Evolutionary conservation across 2,113 vertebrate genomes (phyloP).

Genomic region (Acanthisitta chloris): DNA sequence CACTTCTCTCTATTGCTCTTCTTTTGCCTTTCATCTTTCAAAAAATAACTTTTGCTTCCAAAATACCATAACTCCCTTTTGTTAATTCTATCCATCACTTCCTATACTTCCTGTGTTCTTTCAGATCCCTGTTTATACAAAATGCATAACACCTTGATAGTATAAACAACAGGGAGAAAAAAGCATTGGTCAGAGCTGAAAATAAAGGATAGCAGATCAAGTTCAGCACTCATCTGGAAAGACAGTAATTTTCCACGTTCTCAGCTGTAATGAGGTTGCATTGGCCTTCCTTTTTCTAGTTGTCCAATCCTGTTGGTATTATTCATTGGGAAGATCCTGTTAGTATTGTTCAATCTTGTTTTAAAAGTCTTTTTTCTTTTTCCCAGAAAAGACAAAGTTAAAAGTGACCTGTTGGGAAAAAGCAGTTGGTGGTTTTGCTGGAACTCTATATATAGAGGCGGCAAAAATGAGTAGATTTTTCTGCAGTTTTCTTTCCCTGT

Average conservation of each 20-base stretch:
- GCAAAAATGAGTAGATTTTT: background rate
- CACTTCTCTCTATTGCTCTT: background rate
- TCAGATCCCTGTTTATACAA: background rate
- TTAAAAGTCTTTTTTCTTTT: background rate
- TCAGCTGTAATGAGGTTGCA: background rate
- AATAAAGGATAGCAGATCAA: background rate
- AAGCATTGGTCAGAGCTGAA: background rate
- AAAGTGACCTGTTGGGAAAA: background rate
- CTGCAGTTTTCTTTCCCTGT: background rate
- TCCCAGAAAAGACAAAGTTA: background rate
- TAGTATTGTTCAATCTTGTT: background rate
- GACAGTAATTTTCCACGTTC: background rate
- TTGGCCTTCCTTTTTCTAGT: background rate
- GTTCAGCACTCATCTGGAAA: background rate
- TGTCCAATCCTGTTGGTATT: background rate
- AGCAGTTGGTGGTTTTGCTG: background rate
- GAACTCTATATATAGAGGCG: background rate
- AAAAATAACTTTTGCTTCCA: background rate
- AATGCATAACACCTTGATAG: background rate
- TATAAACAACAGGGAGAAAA: background rate
- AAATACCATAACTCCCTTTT: background rate
- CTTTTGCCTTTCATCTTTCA: background rate
- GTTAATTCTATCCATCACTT: background rate
- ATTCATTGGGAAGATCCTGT: background rate
- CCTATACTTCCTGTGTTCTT: background rate